A percentile compares a stretch with the other conserved stretches of the same genome.
phyloP scores from a whole-genome alignment of 2,113 vertebrate species.

The Sakesphorus luctuosus region DNA sequence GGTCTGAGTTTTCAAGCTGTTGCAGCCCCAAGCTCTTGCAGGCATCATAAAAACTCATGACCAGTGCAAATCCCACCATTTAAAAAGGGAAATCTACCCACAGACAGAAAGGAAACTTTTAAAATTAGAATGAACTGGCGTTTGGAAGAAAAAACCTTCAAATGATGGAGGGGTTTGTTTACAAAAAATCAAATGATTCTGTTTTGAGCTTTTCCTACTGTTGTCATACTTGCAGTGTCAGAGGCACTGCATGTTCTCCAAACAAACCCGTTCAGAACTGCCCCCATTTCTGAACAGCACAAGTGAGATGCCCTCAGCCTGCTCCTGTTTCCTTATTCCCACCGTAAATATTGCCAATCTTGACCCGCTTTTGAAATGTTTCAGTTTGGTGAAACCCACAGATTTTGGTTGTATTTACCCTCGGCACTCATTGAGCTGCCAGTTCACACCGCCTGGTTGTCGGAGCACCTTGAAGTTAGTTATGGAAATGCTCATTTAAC shows the following conservation, averaged over 20 bases:
- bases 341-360: neutral
- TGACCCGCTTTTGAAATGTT: neutral
- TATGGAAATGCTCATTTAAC: neutral
- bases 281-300: neutral
- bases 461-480: neutral
- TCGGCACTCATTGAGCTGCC: neutral
- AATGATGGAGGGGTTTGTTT: neutral
- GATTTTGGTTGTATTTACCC: neutral
- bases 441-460: neutral
- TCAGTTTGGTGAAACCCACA: fast-evolving
- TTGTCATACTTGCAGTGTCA: neutral
- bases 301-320: neutral
- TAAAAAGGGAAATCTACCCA: neutral
- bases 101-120: neutral
- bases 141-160: neutral
- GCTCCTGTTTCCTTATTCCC: neutral
- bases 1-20: neutral
- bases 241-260: neutral
- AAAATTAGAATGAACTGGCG: neutral
- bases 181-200: neutral
- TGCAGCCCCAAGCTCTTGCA: neutral
- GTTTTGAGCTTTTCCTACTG: neutral
- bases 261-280: neutral
- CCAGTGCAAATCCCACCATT: neutral
- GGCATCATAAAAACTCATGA: no score